Conservation (phyloP, 2,113 vertebrate species). For the Tonatia bakeri region DNA sequence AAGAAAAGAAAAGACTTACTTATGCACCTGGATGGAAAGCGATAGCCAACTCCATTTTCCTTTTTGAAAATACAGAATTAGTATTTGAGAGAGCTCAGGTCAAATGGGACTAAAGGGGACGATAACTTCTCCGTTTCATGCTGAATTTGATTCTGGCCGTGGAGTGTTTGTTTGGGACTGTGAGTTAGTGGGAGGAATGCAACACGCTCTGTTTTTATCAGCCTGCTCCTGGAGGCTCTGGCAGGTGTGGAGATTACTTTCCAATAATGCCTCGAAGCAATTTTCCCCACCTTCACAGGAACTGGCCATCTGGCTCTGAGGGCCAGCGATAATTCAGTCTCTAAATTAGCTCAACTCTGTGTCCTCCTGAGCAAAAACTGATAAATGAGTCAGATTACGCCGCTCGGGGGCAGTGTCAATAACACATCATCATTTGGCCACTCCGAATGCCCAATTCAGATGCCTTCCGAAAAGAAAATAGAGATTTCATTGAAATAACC, state of each 20-base stretch:
- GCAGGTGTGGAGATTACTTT: conserved; percentile 80
- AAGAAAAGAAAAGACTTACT: conserved; percentile 71
- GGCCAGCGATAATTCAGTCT: conserved; percentile 78
- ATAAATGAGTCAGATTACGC: conserved; percentile 79
- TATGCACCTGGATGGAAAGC: conserved; percentile 80
- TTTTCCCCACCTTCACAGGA: conserved; percentile 77
- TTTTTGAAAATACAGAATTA: conserved; percentile 64
- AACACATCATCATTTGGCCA: conserved; percentile 67
- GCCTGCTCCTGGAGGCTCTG: conserved; percentile 44
- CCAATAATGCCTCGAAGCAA: conserved; percentile 52
- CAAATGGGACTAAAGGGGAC: conserved; percentile 60
- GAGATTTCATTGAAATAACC: conserved; percentile 58
- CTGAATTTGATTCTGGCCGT: conserved; percentile 68
- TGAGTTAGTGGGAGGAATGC: conserved; percentile 15
- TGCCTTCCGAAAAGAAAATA: conserved; percentile 57
- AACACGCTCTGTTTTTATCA: conserved; percentile 71
- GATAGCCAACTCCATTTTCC: conserved; percentile 73
- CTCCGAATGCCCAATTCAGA: conserved; percentile 60
- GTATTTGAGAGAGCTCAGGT: conserved; percentile 67
- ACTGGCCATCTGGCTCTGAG: conserved; percentile 79
- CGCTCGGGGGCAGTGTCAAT: conserved; percentile 60
- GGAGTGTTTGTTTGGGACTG: conserved; percentile 72
- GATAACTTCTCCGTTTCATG: conserved; percentile 70
- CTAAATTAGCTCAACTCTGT: conserved; percentile 62
- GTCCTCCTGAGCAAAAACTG: conserved; percentile 72